phyloP scores from a whole-genome alignment of 37 sponge, comb jelly and placozoan species.

The Lycopodina hypogea region DNA sequence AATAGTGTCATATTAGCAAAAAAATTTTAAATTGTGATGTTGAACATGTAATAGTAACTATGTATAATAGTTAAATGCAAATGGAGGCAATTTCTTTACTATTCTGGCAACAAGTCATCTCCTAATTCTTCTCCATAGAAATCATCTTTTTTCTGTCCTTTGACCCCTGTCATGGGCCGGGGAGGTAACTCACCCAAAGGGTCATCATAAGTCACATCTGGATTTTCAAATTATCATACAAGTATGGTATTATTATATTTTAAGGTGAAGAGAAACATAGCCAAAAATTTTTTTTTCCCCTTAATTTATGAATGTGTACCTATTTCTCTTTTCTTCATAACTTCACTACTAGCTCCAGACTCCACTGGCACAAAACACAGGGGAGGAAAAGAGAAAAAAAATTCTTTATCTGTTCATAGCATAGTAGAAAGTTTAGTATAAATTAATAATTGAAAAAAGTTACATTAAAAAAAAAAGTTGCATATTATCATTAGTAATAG shows the following conservation, averaged over 20 bases:
- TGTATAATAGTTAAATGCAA: not conserved
- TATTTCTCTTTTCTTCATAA: conserved; percentile 16
- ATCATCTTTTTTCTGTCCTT: conserved; percentile 60
- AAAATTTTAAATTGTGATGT: not conserved
- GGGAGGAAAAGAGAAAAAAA: no score
- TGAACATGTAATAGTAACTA: not conserved
- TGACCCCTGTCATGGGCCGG: conserved; percentile 71
- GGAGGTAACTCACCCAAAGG: conserved; percentile 87
- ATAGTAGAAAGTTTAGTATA: no score
- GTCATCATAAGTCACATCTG: conserved; percentile 84
- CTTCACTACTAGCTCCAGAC: conserved; percentile 10
- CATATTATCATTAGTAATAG: no score
- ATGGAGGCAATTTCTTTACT: not conserved
- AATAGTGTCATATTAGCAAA: not conserved
- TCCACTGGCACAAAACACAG: no score
- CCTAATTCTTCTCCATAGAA: conserved; percentile 89
- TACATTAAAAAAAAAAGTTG: no score
- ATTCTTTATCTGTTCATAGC: no score
- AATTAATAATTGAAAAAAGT: no score
- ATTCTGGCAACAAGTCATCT: conserved; percentile 66
- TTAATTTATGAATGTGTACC: no score
- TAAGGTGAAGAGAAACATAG: not conserved
- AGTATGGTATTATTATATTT: not conserved
- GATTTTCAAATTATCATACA: not conserved
- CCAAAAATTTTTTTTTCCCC: not conserved